Conservation (phyloP, 2,888 invertebrate genomes). For the Cryptocheilus praepositus region DNA sequence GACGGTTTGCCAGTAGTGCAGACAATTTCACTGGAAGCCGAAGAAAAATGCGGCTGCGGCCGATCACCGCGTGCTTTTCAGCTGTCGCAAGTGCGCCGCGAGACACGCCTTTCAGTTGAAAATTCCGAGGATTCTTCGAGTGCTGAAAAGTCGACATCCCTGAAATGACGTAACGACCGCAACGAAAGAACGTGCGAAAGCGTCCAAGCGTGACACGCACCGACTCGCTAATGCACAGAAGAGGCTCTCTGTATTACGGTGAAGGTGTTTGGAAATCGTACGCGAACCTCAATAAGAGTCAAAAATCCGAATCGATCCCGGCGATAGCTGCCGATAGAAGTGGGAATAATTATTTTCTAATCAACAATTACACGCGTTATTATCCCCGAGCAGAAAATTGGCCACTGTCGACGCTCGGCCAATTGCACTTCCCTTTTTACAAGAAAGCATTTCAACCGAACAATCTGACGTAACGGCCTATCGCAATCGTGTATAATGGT, state of each 20-base stretch:
- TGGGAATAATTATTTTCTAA: no score
- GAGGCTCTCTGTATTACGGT: conserved; percentile 1
- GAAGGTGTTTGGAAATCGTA: conserved; percentile 14
- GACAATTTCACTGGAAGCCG: not conserved
- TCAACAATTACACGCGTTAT: no score
- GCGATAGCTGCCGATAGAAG: no score
- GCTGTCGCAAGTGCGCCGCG: not conserved
- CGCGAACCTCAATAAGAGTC: not conserved
- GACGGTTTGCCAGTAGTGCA: not conserved
- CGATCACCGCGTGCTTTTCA: not conserved
- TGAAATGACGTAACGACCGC: conserved; percentile 31
- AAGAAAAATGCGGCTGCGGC: not conserved
- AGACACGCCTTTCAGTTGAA: conserved; percentile 25
- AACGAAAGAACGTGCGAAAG: conserved; percentile 41
- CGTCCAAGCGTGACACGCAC: conserved; percentile 30
- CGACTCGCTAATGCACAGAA: conserved; percentile 18
- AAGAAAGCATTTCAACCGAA: no score
- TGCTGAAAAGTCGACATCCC: conserved; percentile 18
- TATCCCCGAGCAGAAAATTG: no score
- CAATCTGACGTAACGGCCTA: no score
- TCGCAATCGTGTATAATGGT: no score
- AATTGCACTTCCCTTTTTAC: no score
- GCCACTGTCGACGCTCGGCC: no score
- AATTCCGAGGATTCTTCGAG: conserved; percentile 25
- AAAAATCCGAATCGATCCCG: not conserved